Conservation (phyloP, 2,888 invertebrate genomes). For the Palloptera scutellata region DNA sequence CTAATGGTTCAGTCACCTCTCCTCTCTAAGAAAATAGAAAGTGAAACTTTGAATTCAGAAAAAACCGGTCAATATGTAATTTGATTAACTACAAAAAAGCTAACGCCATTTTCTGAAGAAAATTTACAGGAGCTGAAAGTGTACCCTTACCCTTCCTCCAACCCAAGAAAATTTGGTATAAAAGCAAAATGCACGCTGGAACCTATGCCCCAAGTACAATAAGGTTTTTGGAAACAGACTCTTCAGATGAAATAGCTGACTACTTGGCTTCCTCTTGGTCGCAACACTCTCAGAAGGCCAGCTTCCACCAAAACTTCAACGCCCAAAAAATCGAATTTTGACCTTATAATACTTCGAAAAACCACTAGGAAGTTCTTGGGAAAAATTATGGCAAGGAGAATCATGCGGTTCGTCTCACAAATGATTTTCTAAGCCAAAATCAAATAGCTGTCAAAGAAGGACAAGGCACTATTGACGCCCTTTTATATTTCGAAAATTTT, state of each 20-base stretch:
- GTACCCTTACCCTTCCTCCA: not conserved
- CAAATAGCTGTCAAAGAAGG: slow-evolving; percentile 18
- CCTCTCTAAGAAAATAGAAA: not conserved
- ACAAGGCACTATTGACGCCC: slow-evolving; percentile 18
- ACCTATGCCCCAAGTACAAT: not conserved
- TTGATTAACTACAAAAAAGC: too few species aligned
- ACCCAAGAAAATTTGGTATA: slow-evolving; percentile 9
- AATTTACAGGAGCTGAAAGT: slow-evolving; percentile 7
- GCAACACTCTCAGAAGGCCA: not conserved
- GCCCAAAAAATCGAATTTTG: not conserved
- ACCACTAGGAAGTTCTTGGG: not conserved
- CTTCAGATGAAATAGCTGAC: not conserved
- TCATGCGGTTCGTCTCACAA: slow-evolving; percentile 45
- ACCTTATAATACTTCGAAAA: not conserved
- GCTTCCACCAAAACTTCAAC: slow-evolving; percentile 1
- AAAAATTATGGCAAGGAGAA: not conserved
- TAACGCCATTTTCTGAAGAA: slow-evolving; percentile 12
- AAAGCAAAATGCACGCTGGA: slow-evolving; percentile 10
- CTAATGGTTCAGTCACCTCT: not conserved
- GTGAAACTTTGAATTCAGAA: not conserved
- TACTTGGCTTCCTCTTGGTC: slow-evolving; percentile 10
- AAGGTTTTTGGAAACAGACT: slow-evolving; percentile 1
- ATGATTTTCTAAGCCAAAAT: slow-evolving; percentile 10
- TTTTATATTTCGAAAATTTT: slow-evolving; percentile 13
- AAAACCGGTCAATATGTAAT: too few species aligned